These are phyloP conservation scores for Mustela lutreola DNA, from an alignment of 2,113 vertebrate genomes.

Conservation along the genomic window DNA sequence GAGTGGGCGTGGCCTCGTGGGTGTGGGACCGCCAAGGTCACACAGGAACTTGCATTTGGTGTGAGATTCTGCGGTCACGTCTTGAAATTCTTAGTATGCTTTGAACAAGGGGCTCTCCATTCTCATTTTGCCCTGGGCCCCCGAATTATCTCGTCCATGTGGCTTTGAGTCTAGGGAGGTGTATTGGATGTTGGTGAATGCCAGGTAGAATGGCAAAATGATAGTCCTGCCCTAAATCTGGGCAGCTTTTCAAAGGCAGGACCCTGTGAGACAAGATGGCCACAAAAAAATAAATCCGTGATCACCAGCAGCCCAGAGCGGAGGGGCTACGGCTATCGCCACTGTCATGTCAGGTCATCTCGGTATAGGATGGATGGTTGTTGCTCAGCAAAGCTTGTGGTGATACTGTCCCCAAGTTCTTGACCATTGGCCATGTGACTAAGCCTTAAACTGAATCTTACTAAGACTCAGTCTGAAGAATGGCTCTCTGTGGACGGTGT, in stretches of 20 bases:
- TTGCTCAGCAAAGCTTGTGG: not conserved
- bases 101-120: not conserved
- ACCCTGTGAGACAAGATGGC: not conserved
- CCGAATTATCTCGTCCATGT: fast-evolving
- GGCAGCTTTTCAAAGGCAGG: not conserved
- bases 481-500: not conserved
- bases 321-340: fast-evolving
- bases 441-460: not conserved
- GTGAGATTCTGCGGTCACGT: fast-evolving
- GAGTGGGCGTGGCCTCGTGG: not conserved
- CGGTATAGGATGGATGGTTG: fast-evolving
- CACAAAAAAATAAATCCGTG: no score
- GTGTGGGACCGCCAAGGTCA: fast-evolving
- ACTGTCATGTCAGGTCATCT: not conserved
- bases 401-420: not conserved
- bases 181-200: not conserved
- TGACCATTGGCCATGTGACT: not conserved
- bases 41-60: no score
- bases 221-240: not conserved
- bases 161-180: not conserved
- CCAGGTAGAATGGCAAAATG: not conserved
- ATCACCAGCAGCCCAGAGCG: not conserved
- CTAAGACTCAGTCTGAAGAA: not conserved
- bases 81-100: not conserved
- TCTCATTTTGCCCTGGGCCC: not conserved